These are phyloP conservation scores for Eupeodes corollae DNA, from an alignment of 1,140 invertebrate species.

Conservation along the genomic window DNA sequence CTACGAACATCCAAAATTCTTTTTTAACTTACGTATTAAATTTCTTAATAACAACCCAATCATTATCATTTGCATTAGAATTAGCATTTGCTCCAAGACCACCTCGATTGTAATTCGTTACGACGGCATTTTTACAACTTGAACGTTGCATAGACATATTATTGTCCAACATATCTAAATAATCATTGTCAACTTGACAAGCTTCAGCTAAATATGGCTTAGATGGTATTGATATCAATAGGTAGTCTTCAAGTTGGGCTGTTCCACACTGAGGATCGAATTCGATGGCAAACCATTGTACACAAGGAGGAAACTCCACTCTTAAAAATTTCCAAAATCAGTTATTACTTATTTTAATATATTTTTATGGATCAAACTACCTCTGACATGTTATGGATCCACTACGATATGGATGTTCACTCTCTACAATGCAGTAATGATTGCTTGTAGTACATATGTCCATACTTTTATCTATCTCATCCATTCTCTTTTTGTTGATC, in stretches of 20 bases:
- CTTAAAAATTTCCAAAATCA: constrained; percentile 33
- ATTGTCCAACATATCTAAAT: constrained; percentile 27
- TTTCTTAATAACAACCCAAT: constrained; percentile 36
- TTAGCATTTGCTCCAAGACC: constrained; percentile 13
- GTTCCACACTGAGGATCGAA: constrained; percentile 89
- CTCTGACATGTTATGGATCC: constrained; percentile 77
- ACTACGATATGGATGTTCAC: constrained; percentile 92
- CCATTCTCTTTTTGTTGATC: background rate
- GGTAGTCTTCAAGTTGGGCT: constrained; percentile 83
- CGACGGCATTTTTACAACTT: constrained; percentile 16
- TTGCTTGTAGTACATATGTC: constrained; percentile 51
- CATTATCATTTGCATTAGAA: constrained; percentile 5
- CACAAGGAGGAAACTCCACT: constrained; percentile 75
- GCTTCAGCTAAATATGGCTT: constrained; percentile 11
- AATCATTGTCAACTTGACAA: constrained; percentile 17
- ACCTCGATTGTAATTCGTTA: constrained; percentile 16
- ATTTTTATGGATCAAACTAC: constrained; percentile 42
- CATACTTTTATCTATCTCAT: constrained; percentile 1
- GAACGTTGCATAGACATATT: constrained; percentile 10
- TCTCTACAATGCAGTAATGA: constrained; percentile 88
- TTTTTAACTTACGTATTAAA: constrained; percentile 28
- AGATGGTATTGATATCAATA: constrained; percentile 75
- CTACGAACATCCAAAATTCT: background rate
- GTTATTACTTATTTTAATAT: background rate
- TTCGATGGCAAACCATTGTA: constrained; percentile 87